phyloP scores from a whole-genome alignment of 2,888 invertebrate genomes.

The Andrena marginata region DNA sequence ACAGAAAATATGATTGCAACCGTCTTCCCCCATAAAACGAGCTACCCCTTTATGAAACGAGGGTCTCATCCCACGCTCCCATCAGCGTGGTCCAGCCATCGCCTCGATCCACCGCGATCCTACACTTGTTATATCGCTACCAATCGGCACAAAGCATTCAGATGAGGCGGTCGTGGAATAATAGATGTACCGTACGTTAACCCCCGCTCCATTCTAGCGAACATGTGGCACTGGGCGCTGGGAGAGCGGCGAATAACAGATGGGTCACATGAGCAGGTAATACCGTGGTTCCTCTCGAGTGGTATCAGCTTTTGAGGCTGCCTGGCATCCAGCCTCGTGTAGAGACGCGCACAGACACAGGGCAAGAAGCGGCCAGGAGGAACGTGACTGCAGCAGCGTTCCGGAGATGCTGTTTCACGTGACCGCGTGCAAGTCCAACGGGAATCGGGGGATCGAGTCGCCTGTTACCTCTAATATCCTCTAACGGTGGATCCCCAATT shows the following conservation, averaged over 20 bases:
- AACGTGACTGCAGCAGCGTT: constrained; percentile 75
- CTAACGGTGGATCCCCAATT: constrained; percentile 83
- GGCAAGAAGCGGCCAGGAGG: constrained; percentile 45
- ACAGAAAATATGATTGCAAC: constrained; percentile 4
- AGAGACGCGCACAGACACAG: constrained; percentile 25
- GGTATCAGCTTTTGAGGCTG: constrained; percentile 71
- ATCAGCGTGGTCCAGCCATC: not conserved
- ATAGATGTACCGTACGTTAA: constrained; percentile 46
- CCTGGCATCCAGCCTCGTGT: constrained; percentile 52
- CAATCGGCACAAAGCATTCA: constrained; percentile 56
- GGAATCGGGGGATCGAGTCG: constrained; percentile 48
- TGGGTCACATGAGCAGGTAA: constrained; percentile 71
- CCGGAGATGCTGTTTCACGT: constrained; percentile 69
- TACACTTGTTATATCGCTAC: constrained; percentile 54
- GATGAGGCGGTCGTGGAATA: constrained; percentile 33
- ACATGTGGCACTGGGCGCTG: constrained; percentile 27
- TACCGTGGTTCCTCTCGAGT: constrained; percentile 68
- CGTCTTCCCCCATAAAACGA: not conserved
- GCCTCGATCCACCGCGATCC: constrained; percentile 9
- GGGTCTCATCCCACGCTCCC: constrained; percentile 10
- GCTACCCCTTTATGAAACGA: too few relatives aligned
- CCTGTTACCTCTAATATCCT: constrained; percentile 74
- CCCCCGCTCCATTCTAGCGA: constrained; percentile 36
- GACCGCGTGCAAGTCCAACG: constrained; percentile 49
- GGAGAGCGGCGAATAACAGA: constrained; percentile 61